These are phyloP conservation scores for Spermophilus dauricus DNA, from an alignment of 2,113 vertebrate species.

Conservation along the genomic window DNA sequence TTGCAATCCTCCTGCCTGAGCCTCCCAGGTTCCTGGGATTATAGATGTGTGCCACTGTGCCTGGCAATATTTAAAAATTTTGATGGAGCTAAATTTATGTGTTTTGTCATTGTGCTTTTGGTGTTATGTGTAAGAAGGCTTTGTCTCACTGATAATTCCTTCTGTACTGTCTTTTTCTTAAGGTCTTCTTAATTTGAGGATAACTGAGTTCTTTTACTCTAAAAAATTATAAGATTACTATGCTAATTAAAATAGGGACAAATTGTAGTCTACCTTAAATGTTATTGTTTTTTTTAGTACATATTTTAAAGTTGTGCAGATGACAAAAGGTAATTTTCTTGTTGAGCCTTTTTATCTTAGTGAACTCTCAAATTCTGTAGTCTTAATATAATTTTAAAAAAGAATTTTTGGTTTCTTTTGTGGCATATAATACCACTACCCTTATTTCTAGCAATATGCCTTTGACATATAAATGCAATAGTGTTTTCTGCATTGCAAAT, in stretches of 20 bases:
- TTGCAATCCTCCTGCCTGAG: too few species aligned
- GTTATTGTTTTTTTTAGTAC: constrained; percentile 3
- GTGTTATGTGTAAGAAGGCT: neutral
- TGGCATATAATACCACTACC: neutral
- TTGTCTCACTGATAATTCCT: constrained; percentile 15
- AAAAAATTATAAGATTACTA: constrained; percentile 30
- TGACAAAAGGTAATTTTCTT: constrained; percentile 62
- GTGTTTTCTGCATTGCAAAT: constrained; percentile 22
- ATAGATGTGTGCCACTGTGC: too few species aligned
- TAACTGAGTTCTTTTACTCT: constrained; percentile 7
- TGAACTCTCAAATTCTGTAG: constrained; percentile 45
- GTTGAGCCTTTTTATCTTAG: constrained; percentile 31
- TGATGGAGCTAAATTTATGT: neutral
- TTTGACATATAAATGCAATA: neutral
- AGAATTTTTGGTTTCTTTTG: neutral
- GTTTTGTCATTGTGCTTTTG: constrained; percentile 16
- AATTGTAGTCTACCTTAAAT: neutral
- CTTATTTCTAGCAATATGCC: neutral
- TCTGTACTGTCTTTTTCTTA: neutral
- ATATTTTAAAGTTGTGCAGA: constrained; percentile 51
- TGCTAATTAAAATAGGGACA: neutral
- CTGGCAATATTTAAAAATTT: neutral
- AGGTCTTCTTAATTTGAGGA: constrained; percentile 1
- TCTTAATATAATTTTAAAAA: constrained; percentile 16
- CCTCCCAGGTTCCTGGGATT: too few species aligned